phyloP scores from a whole-genome alignment of 1,140 invertebrate genomes.

The Spodoptera frugiperda region DNA sequence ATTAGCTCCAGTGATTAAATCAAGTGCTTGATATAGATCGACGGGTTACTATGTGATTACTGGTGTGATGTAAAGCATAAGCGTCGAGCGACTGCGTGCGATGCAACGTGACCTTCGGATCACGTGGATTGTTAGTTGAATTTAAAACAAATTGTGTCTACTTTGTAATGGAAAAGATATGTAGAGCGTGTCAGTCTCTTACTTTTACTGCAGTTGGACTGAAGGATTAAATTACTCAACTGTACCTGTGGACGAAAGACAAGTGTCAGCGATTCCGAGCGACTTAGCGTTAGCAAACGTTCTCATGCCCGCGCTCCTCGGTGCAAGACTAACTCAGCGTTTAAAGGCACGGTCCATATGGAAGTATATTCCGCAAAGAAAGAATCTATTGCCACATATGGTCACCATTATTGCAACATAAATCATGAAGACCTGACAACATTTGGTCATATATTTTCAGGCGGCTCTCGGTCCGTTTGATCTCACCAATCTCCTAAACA shows the following conservation, averaged over 20 bases:
- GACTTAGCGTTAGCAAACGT: background rate
- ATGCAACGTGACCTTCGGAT: conserved; percentile 39
- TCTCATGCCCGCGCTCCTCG: background rate
- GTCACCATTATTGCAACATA: conserved; percentile 24
- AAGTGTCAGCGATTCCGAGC: background rate
- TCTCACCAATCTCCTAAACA: conserved; percentile 38
- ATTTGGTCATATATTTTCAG: conserved; percentile 26
- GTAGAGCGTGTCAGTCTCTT: conserved; percentile 23
- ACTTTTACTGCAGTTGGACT: conserved; percentile 13
- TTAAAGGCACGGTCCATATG: background rate
- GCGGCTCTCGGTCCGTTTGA: conserved; percentile 23
- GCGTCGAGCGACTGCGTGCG: conserved; percentile 47
- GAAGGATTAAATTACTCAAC: conserved; percentile 11
- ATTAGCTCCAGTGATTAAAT: conserved; percentile 75
- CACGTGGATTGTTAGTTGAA: conserved; percentile 42
- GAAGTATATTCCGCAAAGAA: background rate
- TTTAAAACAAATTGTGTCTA: conserved; percentile 37
- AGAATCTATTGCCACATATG: conserved; percentile 35
- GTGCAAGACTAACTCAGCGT: background rate
- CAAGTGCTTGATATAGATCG: conserved; percentile 71
- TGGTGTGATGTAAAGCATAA: conserved; percentile 53
- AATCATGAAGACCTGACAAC: conserved; percentile 30
- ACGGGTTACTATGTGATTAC: conserved; percentile 62
- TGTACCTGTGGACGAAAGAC: background rate
- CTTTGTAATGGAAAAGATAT: conserved; percentile 35